Base-by-base conservation (phyloP, 35 echinoderm and acorn worm genomes). In the Stichopus chloronotus region DNA sequence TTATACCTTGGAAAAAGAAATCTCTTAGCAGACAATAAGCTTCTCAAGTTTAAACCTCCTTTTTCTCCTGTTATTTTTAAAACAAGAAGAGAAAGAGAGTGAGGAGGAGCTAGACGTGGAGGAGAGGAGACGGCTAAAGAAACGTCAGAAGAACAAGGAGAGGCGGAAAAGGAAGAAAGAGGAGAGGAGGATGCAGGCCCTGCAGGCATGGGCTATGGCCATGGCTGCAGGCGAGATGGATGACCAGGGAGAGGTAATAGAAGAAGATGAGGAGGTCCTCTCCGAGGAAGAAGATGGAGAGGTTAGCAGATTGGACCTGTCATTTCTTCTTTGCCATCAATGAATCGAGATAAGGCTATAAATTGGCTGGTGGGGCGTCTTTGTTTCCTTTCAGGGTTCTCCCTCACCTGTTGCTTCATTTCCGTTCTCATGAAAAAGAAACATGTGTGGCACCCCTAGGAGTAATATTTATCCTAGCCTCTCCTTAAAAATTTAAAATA, bases 141-240 rank as follows among this genome's bases (percentile, higher is more conserved):
- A 58, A 78, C 24, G 89, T 1, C 68, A 56, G 54, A 91, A 91
- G 58, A 91, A 91, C 71, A 76, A 58, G 53, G 89, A 91, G 89
- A 91, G 89, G 53, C n/a, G 89, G 52, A 91, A 91, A 55, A 56
- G 89, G 30, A 91, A 78, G 55, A 76, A 91, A 21, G 68, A 53
- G 53, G 89, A 91, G 76, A 91, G 78, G 71, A 54, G 55, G 71
- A 78, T 91, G 76, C 89, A 91, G 89, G 69, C 68, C 10, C 89
- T 91, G 11, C 89, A 91, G 76, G 89, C 89, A 6, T 91, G 89
- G 89, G 89, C 89, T 9, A 91, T 91, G 89, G 89, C 89, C 43
- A 91, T 91, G 89, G 89, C 89, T 4, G 89, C 89, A 55, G 89
- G 89, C 14, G 89, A 91, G 53, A 55, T 91, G 30, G 58, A 52